Percentiles rank a stretch among this genome's conserved stretches.
Evolutionary conservation across 2,113 vertebrate genomes (phyloP).

Genomic region (Clupea harengus): DNA sequence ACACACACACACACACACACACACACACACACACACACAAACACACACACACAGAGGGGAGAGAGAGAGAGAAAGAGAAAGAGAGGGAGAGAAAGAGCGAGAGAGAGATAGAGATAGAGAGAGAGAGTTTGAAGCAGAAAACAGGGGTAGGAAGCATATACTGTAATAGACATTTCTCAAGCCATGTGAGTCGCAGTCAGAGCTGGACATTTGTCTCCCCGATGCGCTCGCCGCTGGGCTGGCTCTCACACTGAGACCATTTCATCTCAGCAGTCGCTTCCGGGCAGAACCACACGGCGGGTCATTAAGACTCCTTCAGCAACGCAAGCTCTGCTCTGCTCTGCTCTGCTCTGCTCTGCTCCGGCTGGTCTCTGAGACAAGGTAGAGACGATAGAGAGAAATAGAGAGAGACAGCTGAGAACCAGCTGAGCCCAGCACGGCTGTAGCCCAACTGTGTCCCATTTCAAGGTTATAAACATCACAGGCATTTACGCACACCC

Average conservation of each 20-base stretch:
- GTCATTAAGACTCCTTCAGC: conserved; percentile 9
- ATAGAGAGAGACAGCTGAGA: conserved; percentile 2
- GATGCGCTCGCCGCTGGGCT: neutral
- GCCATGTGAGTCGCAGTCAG: neutral
- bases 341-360: neutral
- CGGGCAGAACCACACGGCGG: neutral
- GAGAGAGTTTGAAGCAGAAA: neutral
- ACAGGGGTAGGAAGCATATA: neutral
- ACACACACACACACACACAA: too few species aligned
- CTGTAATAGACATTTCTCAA: neutral
- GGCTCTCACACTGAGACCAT: conserved; percentile 9
- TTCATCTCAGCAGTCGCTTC: conserved; percentile 2
- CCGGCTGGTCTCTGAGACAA: neutral
- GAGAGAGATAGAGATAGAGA: neutral
- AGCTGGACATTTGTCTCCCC: neutral
- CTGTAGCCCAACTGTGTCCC: neutral
- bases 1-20: too few species aligned
- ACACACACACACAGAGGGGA: too few species aligned
- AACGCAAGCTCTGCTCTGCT: neutral
- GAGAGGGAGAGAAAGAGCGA: neutral
- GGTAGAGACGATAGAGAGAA: neutral
- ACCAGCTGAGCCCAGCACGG: conserved; percentile 9
- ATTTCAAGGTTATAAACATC: conserved; percentile 20
- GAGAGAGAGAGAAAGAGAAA: neutral
- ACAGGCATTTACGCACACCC: conserved; percentile 5